Conservation (phyloP, 2,113 vertebrate genomes). For the Dasyornis broadbenti region DNA sequence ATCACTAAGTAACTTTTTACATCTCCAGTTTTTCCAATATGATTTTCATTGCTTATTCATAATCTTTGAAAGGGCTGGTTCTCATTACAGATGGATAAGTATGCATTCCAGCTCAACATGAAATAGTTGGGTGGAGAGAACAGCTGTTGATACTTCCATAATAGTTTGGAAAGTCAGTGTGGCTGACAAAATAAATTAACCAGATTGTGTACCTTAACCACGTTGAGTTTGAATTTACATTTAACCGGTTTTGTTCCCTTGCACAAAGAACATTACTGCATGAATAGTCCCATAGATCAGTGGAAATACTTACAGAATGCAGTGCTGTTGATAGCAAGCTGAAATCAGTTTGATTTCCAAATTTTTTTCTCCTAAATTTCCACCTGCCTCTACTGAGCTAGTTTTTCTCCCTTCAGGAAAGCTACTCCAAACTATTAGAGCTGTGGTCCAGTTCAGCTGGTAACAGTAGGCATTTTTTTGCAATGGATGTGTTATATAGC, state of each 20-base stretch:
- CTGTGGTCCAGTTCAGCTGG: neutral
- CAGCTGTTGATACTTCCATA: constrained; percentile 19
- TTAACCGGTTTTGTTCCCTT: neutral
- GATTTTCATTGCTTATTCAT: neutral
- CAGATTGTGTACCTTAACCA: neutral
- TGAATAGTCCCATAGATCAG: neutral
- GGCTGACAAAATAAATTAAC: neutral
- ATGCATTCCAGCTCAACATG: neutral
- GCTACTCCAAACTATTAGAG: neutral
- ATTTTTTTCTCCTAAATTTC: neutral
- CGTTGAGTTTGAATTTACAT: neutral
- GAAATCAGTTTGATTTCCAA: no score
- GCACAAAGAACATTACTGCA: neutral
- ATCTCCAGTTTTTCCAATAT: neutral
- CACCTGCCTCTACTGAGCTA: neutral
- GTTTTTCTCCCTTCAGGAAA: neutral
- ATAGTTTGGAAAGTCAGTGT: constrained; percentile 14
- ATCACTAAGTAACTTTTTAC: neutral
- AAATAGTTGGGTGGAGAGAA: neutral
- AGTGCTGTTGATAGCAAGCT: neutral
- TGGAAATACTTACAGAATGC: neutral
- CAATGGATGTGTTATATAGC: neutral
- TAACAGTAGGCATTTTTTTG: neutral
- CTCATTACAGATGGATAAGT: neutral
- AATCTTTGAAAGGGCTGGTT: neutral